phyloP scores from a whole-genome alignment of 2,113 vertebrate genomes.

The Cottus gobio region DNA sequence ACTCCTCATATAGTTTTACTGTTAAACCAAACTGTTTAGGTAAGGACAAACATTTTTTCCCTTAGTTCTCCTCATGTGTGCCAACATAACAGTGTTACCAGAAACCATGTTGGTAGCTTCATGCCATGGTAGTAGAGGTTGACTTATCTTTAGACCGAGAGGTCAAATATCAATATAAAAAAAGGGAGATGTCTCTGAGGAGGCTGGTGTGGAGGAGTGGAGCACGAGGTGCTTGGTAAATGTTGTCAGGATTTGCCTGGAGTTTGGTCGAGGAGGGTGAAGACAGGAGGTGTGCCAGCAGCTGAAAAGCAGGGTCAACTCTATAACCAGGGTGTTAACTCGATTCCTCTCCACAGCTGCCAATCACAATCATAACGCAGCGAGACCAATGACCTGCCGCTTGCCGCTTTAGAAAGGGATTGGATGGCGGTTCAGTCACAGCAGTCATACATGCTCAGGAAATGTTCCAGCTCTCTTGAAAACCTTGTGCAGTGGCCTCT shows the following conservation, averaged over 20 bases:
- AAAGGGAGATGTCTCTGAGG: constrained; percentile 46
- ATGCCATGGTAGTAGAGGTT: constrained; percentile 39
- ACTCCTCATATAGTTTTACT: neutral
- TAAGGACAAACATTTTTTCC: neutral
- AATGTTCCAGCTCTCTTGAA: constrained; percentile 47
- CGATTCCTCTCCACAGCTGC: constrained; percentile 52
- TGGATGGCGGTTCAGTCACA: constrained; percentile 21
- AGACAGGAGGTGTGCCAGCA: constrained; percentile 54
- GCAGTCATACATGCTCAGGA: constrained; percentile 53
- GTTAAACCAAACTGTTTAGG: constrained; percentile 1
- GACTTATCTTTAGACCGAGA: constrained; percentile 69
- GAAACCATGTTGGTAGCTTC: constrained; percentile 13
- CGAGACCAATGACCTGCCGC: constrained; percentile 22
- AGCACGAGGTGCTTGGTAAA: constrained; percentile 47
- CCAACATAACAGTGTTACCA: constrained; percentile 12
- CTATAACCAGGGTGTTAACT: constrained; percentile 56
- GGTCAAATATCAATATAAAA: constrained; percentile 67
- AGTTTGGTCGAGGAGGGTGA: constrained; percentile 30
- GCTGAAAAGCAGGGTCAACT: constrained; percentile 70
- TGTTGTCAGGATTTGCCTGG: constrained; percentile 44
- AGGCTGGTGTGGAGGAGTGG: constrained; percentile 18
- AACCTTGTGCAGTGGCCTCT: constrained; percentile 60
- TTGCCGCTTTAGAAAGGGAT: constrained; percentile 18
- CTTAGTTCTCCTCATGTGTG: constrained; percentile 4
- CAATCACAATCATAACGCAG: constrained; percentile 51